Evolutionary conservation across 92 coral and sea anemone genomes (phyloP).

Genomic region (Palythoa caribaeorum): DNA sequence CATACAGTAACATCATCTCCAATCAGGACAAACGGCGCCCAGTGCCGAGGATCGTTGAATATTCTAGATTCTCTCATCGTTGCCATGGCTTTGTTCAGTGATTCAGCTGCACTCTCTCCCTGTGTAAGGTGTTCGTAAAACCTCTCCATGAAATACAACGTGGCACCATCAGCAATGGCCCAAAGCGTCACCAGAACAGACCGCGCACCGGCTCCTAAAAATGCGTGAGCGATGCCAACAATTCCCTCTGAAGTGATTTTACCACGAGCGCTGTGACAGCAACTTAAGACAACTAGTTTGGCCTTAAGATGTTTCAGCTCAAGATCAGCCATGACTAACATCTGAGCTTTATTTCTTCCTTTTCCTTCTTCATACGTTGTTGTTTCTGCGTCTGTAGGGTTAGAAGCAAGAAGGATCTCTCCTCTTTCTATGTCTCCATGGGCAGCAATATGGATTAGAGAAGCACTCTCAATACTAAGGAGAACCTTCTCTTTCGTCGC

Average conservation of each 20-base stretch:
- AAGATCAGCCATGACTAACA: not conserved
- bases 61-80: not conserved
- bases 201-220: not conserved
- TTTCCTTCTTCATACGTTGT: no score
- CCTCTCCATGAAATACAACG: not conserved
- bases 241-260: not conserved
- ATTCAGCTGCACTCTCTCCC: not conserved
- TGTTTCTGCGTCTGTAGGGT: no score
- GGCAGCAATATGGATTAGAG: no score
- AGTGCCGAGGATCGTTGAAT: not conserved
- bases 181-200: not conserved
- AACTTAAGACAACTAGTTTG: not conserved
- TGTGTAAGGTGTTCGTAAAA: not conserved
- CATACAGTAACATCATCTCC: not conserved
- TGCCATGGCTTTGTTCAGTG: not conserved
- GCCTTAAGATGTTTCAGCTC: not conserved
- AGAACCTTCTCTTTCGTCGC: no score
- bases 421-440: no score
- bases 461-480: no score
- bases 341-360: not conserved
- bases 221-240: not conserved
- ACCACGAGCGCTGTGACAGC: not conserved
- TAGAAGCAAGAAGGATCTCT: no score
- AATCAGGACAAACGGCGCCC: not conserved
- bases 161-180: not conserved